phyloP scores from a whole-genome alignment of 2,888 invertebrate species.

The Amphipyra tragopoginis region DNA sequence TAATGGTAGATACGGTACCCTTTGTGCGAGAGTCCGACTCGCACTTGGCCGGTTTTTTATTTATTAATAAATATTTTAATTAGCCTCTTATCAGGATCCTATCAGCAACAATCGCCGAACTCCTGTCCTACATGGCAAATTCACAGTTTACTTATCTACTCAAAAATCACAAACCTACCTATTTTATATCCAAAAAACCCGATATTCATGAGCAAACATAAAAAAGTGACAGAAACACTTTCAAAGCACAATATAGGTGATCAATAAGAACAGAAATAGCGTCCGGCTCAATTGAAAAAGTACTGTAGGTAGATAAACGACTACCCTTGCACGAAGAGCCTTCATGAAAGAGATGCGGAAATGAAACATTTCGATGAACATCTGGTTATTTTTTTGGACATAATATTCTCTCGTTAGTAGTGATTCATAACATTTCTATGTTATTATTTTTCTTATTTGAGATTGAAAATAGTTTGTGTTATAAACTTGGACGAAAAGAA shows the following conservation, averaged over 20 bases:
- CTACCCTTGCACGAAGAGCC: not conserved
- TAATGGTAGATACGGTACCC: no score
- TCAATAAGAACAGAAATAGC: slow-evolving; percentile 35
- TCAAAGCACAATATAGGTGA: slow-evolving; percentile 44
- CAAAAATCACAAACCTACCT: no score
- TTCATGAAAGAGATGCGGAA: slow-evolving; percentile 23
- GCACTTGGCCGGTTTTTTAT: no score
- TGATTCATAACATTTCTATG: not conserved
- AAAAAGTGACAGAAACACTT: slow-evolving; percentile 15
- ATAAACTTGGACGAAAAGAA: no score
- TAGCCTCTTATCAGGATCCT: no score
- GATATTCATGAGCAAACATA: not conserved
- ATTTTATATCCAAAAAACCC: not conserved
- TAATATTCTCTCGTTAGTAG: not conserved
- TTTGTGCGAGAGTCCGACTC: no score
- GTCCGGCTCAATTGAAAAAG: slow-evolving; percentile 24
- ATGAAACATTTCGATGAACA: slow-evolving; percentile 24
- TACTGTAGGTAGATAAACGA: slow-evolving; percentile 35
- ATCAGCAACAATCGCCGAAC: no score
- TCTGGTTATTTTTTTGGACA: slow-evolving; percentile 1
- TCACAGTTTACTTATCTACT: no score
- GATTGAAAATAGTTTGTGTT: no score
- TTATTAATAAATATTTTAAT: no score
- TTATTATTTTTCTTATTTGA: no score
- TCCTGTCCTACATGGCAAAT: no score